A percentile compares a stretch with the other conserved stretches of the same genome.
These are phyloP conservation scores for Monodelphis domestica DNA, from an alignment of 2,797 vertebrate species.

Conservation along the genomic window DNA sequence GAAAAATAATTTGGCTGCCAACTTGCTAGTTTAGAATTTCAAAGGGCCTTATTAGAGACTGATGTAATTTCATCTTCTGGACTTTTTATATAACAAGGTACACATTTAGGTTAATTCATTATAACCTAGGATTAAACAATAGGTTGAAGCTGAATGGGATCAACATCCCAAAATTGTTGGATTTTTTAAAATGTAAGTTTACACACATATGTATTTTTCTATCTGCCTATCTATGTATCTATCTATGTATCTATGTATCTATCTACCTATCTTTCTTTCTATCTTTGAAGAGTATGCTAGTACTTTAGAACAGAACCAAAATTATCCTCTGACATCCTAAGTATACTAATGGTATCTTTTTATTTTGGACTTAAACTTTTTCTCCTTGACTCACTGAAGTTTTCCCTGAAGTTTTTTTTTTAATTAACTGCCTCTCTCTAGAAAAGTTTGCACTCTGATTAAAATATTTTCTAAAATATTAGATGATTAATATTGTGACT, in stretches of 20 bases:
- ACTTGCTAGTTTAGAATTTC: constrained; percentile 89
- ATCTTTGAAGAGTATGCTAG: not conserved
- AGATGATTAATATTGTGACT: not conserved
- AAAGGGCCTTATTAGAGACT: constrained; percentile 92
- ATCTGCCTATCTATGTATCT: too few species aligned
- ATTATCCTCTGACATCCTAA: not conserved
- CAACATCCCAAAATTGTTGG: constrained; percentile 53
- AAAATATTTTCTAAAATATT: not conserved
- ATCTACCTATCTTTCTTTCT: not conserved
- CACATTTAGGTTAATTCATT: constrained; percentile 88
- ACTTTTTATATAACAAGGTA: constrained; percentile 84
- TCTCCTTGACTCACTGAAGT: not conserved
- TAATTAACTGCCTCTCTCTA: not conserved
- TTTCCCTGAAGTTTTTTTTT: not conserved
- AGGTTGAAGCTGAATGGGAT: constrained; percentile 80
- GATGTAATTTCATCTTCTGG: constrained; percentile 94
- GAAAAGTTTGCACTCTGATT: not conserved
- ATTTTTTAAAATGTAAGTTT: constrained; percentile 43
- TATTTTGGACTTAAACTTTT: not conserved
- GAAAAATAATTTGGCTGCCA: constrained; percentile 91
- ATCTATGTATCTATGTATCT: not conserved
- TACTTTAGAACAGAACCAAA: not conserved
- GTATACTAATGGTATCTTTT: not conserved
- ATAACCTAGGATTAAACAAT: constrained; percentile 90
- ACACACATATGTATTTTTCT: too few species aligned